Base-by-base conservation (phyloP, 1,140 invertebrate genomes). In the Lasaia peninsularis region DNA sequence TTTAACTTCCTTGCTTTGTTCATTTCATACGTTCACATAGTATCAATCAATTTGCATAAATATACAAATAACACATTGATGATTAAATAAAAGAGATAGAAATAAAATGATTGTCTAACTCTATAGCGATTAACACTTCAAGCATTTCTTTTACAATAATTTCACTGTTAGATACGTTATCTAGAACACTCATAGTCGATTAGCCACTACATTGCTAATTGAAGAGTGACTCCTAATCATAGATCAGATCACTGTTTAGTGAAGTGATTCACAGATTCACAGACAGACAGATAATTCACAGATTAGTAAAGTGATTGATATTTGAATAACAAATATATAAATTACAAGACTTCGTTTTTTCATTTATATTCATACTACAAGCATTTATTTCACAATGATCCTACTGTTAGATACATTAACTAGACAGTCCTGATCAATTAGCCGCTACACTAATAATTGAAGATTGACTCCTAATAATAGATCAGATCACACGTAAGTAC, bases 401-500 rank as follows among this genome's bases (percentile, higher is more conserved):
- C 49, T 10, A n/a, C 21, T 11, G 8, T n/a, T 31, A 50, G 20
- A 11, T 20, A 31, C 24, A 8, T 50, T 50, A 50, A 11, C 20
- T 24, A 50, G 24, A 20, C 33, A 35, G 14, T 16, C 50, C 33
- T 52, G 51, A 52, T 52, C 20, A 31, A 52, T 52, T 52, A 35
- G 12, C 14, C 52, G 32, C 52, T 48, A 16, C 50, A 64, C 44
- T 14, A 31, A 16, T 58, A 63, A 63, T 60, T 53, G 51, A 51
- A 14, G 20, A 56, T 24, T 10, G 49, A 58, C 57, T 59, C 67
- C 63, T 73, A 73, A 79, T 80, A 70, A 56, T 60, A 67, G 66
- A 75, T 77, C 66, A 73, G 65, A 75, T 62, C 60, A 58, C 44
- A 60, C 32, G 35, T 53, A 35, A 21, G 34, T 53, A 53, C 48